Conservation (phyloP, 2,113 vertebrate genomes). For the Clarias macrocephalus region DNA sequence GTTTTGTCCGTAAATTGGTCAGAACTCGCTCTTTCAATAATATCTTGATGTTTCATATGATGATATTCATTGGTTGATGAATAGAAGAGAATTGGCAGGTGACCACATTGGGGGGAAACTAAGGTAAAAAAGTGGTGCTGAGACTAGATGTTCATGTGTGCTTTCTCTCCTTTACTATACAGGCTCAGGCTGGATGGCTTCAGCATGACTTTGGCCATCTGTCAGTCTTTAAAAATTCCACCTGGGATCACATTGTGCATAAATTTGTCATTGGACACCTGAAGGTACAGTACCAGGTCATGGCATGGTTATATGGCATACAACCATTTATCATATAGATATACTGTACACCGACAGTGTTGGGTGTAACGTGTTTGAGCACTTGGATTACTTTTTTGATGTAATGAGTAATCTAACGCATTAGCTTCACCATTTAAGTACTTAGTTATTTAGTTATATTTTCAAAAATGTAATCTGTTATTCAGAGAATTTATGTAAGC, state of each 20-base stretch:
- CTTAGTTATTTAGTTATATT: too few species aligned
- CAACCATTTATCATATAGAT: background rate
- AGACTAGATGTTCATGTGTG: background rate
- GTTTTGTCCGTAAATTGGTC: too few species aligned
- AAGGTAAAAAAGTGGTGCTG: background rate
- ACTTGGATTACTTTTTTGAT: too few species aligned
- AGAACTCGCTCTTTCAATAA: too few species aligned
- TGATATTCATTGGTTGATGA: background rate
- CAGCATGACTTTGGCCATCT: slow-evolving; percentile 96
- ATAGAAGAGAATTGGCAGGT: background rate
- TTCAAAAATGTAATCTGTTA: too few species aligned
- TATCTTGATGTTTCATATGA: too few species aligned
- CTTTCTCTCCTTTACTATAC: background rate
- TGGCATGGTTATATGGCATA: too few species aligned
- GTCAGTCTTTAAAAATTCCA: slow-evolving; percentile 87
- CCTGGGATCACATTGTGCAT: slow-evolving; percentile 88
- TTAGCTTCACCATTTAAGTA: too few species aligned
- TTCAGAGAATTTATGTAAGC: too few species aligned
- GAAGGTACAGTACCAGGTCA: slow-evolving; percentile 80
- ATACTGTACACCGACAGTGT: background rate
- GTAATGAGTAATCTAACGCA: too few species aligned
- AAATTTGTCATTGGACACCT: slow-evolving; percentile 92
- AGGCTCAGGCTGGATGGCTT: slow-evolving; percentile 93
- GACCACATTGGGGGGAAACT: background rate
- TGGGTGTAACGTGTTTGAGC: too few species aligned